phyloP scores from a whole-genome alignment of 1,140 invertebrate species.

The Drosophila serrata region DNA sequence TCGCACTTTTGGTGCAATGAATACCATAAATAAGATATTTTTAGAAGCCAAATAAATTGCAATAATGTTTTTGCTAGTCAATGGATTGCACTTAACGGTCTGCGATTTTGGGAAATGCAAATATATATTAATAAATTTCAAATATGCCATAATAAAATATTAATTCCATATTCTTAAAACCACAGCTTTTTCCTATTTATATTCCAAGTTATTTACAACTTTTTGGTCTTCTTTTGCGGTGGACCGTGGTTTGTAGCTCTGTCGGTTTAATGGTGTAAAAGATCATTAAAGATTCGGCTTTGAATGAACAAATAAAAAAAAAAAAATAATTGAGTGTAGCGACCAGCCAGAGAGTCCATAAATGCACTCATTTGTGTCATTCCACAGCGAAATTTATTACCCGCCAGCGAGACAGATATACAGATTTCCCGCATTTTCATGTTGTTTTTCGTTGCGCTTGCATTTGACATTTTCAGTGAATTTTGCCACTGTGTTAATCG shows the following conservation, averaged over 20 bases:
- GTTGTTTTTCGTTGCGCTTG: conserved; percentile 29
- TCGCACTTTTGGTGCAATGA: not conserved
- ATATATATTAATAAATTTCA: not conserved
- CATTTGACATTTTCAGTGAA: conserved; percentile 46
- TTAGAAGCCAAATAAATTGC: not conserved
- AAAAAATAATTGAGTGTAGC: conserved; percentile 17
- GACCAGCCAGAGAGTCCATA: conserved; percentile 18
- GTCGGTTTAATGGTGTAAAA: conserved; percentile 21
- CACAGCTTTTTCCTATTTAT: conserved; percentile 1
- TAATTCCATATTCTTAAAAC: not conserved
- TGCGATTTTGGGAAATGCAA: not conserved
- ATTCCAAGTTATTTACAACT: conserved; percentile 13
- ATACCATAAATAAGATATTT: not conserved
- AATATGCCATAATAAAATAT: not conserved
- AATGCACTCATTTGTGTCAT: conserved; percentile 32
- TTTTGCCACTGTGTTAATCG: conserved; percentile 38
- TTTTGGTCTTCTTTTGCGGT: conserved; percentile 14
- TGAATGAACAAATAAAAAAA: conserved; percentile 36
- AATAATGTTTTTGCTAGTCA: not conserved
- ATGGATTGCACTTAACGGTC: not conserved
- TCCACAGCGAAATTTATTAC: conserved; percentile 14
- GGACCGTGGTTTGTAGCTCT: conserved; percentile 21
- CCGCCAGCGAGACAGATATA: conserved; percentile 2
- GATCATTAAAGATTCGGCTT: conserved; percentile 17
- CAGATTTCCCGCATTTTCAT: conserved; percentile 10